A percentile compares a stretch with the other conserved stretches of the same genome.
Evolutionary conservation across 2,113 vertebrate genomes (phyloP).

Genomic region (Apodemus sylvaticus): DNA sequence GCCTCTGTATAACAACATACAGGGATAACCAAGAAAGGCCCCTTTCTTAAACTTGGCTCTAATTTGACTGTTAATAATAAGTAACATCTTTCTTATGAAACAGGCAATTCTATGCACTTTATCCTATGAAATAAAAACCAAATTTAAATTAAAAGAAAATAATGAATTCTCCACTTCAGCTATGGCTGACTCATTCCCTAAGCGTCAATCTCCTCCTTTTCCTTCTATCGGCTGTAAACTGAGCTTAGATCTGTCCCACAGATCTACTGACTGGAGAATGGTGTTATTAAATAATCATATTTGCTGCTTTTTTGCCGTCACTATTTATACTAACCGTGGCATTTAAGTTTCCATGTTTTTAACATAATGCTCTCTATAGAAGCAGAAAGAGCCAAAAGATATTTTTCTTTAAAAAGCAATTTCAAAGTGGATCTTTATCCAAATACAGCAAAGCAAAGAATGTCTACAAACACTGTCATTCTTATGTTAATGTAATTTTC

Average conservation of each 20-base stretch:
- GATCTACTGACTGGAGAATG: slow-evolving; percentile 43
- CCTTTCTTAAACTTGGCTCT: slow-evolving; percentile 52
- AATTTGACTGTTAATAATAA: slow-evolving; percentile 40
- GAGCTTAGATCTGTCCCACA: slow-evolving; percentile 46
- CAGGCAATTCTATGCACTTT: slow-evolving; percentile 57
- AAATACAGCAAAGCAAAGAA: slow-evolving; percentile 56
- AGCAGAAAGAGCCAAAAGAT: slow-evolving; percentile 44
- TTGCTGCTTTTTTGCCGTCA: slow-evolving; percentile 31
- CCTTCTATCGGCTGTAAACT: slow-evolving; percentile 21
- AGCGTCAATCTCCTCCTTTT: slow-evolving; percentile 62
- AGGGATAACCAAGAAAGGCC: not conserved
- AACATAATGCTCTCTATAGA: not conserved
- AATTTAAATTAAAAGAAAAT: slow-evolving; percentile 51
- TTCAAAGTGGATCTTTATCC: slow-evolving; percentile 63
- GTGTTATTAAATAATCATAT: slow-evolving; percentile 31
- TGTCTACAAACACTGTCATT: slow-evolving; percentile 34
- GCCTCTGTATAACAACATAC: not conserved
- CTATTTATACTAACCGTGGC: slow-evolving; percentile 37
- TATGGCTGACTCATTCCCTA: slow-evolving; percentile 75
- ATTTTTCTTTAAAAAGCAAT: not conserved
- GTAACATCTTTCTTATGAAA: slow-evolving; percentile 60
- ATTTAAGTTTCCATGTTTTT: slow-evolving; percentile 30
- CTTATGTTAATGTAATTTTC: not conserved
- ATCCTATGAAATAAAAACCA: slow-evolving; percentile 53
- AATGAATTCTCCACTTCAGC: slow-evolving; percentile 16